Evolutionary conservation across 2,888 invertebrate species (phyloP), one percentile per base, ranked within the genome.

Genomic region (Callyntrura guangdongensis): DNA sequence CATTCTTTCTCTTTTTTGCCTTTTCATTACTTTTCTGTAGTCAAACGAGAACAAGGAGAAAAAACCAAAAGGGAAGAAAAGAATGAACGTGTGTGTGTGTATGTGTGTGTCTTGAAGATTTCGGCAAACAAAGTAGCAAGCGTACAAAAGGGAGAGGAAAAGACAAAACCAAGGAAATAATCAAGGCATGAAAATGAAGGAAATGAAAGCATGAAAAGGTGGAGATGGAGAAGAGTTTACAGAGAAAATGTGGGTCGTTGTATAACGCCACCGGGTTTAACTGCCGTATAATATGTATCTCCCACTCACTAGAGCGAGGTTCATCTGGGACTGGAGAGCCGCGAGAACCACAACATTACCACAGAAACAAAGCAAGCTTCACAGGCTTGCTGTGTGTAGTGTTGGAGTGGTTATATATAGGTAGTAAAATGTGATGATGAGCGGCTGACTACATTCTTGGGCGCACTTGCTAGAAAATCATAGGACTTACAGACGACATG

Each of bases 291-390:
- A 17, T 9, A 25, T 25, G 9, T 64, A 9, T 53, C 53, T 53
- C 53, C 9, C 53, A 2, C 64, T 25, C 25, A 11, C 64, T 64
- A 17, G 45, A 17, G n/a, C 36, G n/a, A 22, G 47, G 20, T 49
- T 74, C 82, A 47, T 64, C 61, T 27, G 59, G 53, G 82, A 47
- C 64, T 64, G 45, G 61, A 22, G 61, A 45, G 45, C 82, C 82
- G 64, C 82, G 20, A 82, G 82, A 20, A 74, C 74, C 82, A 82
- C 82, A 82, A 82, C 82, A 82, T 17, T 36, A 59, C 79, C 79
- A 56, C 79, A 81, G 56, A 56, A 27, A 59, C 79, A 36, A n/a
- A n/a, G n/a, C n/a, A n/a, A n/a, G n/a, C n/a, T n/a, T n/a, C n/a
- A n/a, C n/a, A n/a, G n/a, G n/a, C n/a, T n/a, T n/a, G n/a, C n/a